Percentiles rank a stretch among this genome's conserved stretches.
These are phyloP conservation scores for Coryphaenoides rupestris DNA, from an alignment of 2,113 vertebrate genomes.

Conservation along the genomic window DNA sequence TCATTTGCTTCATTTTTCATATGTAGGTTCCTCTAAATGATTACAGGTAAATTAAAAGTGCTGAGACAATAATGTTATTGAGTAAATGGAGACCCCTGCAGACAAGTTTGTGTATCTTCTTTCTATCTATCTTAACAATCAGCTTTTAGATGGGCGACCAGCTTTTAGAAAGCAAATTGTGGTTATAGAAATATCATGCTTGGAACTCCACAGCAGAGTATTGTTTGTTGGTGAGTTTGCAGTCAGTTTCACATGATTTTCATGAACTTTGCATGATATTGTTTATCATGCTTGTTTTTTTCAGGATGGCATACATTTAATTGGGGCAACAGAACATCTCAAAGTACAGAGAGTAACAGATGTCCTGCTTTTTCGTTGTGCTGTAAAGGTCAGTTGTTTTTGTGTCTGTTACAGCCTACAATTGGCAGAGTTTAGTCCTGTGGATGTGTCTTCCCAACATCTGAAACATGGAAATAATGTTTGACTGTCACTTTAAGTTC, in stretches of 20 bases:
- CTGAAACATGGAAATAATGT: too few relatives aligned
- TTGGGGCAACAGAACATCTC: slow-evolving; percentile 74
- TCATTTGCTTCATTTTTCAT: background rate
- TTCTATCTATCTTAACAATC: background rate
- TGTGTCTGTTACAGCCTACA: too few relatives aligned
- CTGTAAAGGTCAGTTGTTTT: slow-evolving; percentile 69
- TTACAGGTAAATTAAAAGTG: background rate
- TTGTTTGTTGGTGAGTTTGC: too few relatives aligned
- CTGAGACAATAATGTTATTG: slow-evolving; percentile 34
- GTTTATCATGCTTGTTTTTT: slow-evolving; percentile 41
- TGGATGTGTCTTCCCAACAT: too few relatives aligned
- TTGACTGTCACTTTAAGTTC: too few relatives aligned
- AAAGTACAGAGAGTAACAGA: slow-evolving; percentile 82
- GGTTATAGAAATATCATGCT: too few relatives aligned
- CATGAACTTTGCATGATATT: background rate
- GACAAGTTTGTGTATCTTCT: slow-evolving; percentile 44
- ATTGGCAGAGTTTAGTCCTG: too few relatives aligned
- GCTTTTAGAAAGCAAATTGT: too few relatives aligned
- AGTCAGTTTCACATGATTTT: too few relatives aligned
- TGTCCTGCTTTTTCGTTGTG: slow-evolving; percentile 80
- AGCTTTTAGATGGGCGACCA: background rate
- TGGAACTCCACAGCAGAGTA: too few relatives aligned
- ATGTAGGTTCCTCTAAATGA: too few relatives aligned
- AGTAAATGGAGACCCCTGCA: slow-evolving; percentile 71
- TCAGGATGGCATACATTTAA: slow-evolving; percentile 87